Percentiles rank a stretch among this genome's conserved stretches.
These are phyloP conservation scores for Diadromus collaris DNA, from an alignment of 2,888 invertebrate genomes.

Conservation along the genomic window DNA sequence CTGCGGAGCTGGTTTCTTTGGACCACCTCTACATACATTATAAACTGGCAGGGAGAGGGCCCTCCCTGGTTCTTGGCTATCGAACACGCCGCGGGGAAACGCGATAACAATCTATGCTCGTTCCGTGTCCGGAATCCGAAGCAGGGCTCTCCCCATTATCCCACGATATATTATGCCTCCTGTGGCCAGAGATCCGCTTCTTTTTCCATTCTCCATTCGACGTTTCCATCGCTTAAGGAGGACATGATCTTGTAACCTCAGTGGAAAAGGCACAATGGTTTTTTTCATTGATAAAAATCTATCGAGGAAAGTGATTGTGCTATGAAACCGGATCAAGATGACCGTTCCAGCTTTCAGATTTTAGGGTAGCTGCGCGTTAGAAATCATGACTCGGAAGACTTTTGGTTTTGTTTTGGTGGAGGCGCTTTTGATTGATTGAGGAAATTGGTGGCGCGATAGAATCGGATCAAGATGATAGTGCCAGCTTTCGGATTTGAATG, in stretches of 20 bases:
- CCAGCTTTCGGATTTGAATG: no score
- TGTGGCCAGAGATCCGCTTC: not conserved
- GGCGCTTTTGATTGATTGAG: no score
- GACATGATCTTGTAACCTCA: not conserved
- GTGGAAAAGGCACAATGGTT: not conserved
- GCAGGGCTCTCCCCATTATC: constrained; percentile 8
- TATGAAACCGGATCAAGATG: no score
- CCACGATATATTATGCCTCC: constrained; percentile 1
- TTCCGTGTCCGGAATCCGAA: constrained; percentile 55
- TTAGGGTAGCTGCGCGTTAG: not conserved
- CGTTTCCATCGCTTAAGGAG: not conserved
- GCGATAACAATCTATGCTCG: constrained; percentile 59
- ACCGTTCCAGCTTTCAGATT: not conserved
- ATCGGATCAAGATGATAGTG: no score
- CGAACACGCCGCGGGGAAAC: constrained; percentile 22
- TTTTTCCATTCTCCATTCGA: not conserved
- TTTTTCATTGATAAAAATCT: not conserved
- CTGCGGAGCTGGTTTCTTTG: not conserved
- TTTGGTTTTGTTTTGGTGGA: constrained; percentile 37
- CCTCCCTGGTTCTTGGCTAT: constrained; percentile 21
- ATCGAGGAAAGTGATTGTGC: not conserved
- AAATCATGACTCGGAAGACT: constrained; percentile 19
- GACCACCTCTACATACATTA: constrained; percentile 30
- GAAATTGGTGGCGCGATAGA: no score
- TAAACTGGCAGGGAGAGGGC: constrained; percentile 1